A percentile compares a stretch with the other conserved stretches of the same genome.
phyloP scores from a whole-genome alignment of 2,797 vertebrate species.

The Cossypha caffra region DNA sequence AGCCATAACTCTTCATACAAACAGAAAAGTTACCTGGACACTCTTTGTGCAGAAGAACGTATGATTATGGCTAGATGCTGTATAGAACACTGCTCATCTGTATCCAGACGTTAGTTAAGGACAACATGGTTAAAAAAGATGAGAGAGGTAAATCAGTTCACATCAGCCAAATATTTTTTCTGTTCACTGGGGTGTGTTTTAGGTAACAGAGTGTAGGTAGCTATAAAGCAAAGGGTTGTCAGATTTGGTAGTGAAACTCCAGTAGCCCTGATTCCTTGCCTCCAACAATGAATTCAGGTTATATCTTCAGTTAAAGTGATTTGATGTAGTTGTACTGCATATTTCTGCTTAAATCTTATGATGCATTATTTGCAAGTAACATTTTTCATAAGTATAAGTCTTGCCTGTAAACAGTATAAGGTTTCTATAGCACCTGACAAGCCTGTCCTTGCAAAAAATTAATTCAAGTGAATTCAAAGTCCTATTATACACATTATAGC shows the following conservation, averaged over 20 bases:
- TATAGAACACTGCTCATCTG: neutral
- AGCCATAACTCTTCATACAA: neutral
- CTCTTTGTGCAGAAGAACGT: neutral
- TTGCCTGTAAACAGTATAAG: neutral
- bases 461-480: neutral
- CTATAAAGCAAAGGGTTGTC: neutral
- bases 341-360: neutral
- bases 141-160: neutral
- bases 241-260: neutral
- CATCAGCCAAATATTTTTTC: neutral
- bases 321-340: neutral
- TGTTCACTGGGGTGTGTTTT: neutral
- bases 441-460: accelerated
- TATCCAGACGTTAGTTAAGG: neutral
- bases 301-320: neutral
- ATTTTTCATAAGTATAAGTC: neutral
- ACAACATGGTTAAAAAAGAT: neutral
- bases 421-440: neutral
- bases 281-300: neutral
- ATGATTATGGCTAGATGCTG: neutral
- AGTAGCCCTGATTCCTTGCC: neutral
- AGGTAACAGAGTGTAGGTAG: neutral
- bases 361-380: neutral
- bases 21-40: neutral
- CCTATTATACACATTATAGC: neutral